Conservation (phyloP, 53 echinoderm and acorn worm species). For the Stichopus horrens region DNA sequence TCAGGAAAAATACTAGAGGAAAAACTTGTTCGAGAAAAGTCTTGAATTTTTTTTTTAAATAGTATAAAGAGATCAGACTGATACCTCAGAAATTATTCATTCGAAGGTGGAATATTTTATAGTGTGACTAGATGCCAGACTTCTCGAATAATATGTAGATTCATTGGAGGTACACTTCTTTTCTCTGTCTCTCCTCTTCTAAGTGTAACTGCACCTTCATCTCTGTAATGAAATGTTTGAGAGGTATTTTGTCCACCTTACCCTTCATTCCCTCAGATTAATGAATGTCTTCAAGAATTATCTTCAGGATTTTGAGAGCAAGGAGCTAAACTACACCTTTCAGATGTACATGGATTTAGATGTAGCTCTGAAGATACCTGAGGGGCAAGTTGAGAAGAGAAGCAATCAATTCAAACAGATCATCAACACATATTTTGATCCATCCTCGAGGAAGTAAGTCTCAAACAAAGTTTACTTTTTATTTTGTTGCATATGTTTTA, state of each 20-base stretch:
- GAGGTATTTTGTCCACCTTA: background rate
- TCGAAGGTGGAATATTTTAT: too few species aligned
- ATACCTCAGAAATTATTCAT: too few species aligned
- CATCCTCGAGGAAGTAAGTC: slow-evolving; percentile 79
- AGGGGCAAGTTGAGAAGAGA: slow-evolving; percentile 87
- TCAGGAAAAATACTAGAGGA: too few species aligned
- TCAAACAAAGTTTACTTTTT: background rate
- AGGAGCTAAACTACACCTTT: slow-evolving; percentile 64
- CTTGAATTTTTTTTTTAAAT: too few species aligned
- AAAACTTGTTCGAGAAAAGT: too few species aligned
- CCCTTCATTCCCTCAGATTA: slow-evolving; percentile 48
- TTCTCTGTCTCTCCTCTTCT: too few species aligned
- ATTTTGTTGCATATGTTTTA: background rate
- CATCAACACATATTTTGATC: slow-evolving; percentile 76
- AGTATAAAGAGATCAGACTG: too few species aligned
- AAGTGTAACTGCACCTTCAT: too few species aligned
- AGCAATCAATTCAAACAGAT: slow-evolving; percentile 69
- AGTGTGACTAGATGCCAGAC: too few species aligned
- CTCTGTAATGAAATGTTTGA: too few species aligned
- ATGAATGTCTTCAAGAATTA: slow-evolving; percentile 87
- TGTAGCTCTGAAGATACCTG: slow-evolving; percentile 70
- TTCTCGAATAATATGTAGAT: too few species aligned
- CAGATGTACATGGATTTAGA: slow-evolving; percentile 94
- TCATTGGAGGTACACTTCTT: too few species aligned
- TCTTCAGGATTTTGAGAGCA: slow-evolving; percentile 80